Evolutionary conservation across 2,888 invertebrate species (phyloP).

Genomic region (Tipula confusa): DNA sequence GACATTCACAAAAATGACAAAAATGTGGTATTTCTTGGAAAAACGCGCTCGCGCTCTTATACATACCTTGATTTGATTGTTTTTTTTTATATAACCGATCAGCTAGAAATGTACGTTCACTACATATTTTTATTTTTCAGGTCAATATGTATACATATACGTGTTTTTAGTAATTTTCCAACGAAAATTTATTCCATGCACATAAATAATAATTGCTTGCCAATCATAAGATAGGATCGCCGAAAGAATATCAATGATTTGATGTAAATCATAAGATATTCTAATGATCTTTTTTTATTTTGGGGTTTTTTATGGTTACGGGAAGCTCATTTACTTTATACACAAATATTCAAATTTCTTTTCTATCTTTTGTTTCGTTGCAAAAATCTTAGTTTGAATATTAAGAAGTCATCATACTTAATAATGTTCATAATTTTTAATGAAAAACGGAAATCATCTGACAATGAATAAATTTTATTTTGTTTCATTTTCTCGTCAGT

Average conservation of each 20-base stretch:
- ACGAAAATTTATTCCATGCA: neutral
- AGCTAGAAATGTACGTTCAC: slow-evolving; percentile 7
- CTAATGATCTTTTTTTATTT: neutral
- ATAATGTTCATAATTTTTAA: slow-evolving; percentile 20
- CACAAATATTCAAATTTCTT: slow-evolving; percentile 1
- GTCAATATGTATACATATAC: neutral
- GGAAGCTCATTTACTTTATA: neutral
- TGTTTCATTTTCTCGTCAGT: neutral
- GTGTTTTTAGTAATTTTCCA: neutral
- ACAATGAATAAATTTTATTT: neutral
- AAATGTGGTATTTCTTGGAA: slow-evolving; percentile 25
- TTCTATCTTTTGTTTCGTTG: neutral
- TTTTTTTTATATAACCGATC: neutral
- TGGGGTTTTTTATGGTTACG: neutral
- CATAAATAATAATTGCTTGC: neutral
- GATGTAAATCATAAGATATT: neutral
- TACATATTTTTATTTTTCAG: neutral
- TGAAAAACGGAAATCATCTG: slow-evolving; percentile 20
- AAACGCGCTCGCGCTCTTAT: too few relatives aligned
- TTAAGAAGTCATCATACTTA: slow-evolving; percentile 6
- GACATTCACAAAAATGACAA: slow-evolving; percentile 5
- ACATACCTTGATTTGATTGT: too few relatives aligned
- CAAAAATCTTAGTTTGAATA: neutral
- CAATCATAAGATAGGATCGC: neutral
- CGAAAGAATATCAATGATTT: neutral